phyloP scores from a whole-genome alignment of 2,888 invertebrate species.

The Venusia cambrica region DNA sequence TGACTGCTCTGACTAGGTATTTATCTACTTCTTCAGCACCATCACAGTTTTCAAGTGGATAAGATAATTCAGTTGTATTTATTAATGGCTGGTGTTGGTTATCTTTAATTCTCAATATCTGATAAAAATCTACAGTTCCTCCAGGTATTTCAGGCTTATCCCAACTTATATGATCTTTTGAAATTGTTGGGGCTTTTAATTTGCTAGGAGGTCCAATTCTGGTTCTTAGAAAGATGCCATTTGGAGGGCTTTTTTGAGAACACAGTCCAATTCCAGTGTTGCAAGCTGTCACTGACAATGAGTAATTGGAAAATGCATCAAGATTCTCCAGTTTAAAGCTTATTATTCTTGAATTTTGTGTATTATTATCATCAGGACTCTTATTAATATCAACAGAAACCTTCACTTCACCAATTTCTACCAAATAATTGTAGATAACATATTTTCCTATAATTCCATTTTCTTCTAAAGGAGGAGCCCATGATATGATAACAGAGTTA shows the following conservation, averaged over 20 bases:
- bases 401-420: constrained; percentile 47
- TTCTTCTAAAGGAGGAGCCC: constrained; percentile 85
- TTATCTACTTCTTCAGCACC: constrained; percentile 52
- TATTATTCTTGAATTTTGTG: too few relatives aligned
- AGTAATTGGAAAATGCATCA: constrained; percentile 84
- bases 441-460: constrained; percentile 89
- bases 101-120: constrained; percentile 70
- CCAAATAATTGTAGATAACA: constrained; percentile 75
- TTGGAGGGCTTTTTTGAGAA: constrained; percentile 75
- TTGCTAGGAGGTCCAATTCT: constrained; percentile 82
- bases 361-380: too few relatives aligned
- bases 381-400: too few relatives aligned
- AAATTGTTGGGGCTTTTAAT: constrained; percentile 51
- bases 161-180: constrained; percentile 70
- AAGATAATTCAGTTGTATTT: constrained; percentile 44
- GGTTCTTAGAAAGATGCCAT: constrained; percentile 77
- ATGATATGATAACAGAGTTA: constrained; percentile 82
- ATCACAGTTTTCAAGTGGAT: constrained; percentile 51
- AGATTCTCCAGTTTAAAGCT: constrained; percentile 59
- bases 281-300: constrained; percentile 86
- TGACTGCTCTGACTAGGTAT: constrained; percentile 67
- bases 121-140: constrained; percentile 80
- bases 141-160: constrained; percentile 67
- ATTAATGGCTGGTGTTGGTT: constrained; percentile 43
- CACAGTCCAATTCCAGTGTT: constrained; percentile 81